Conservation (phyloP, 2,113 vertebrate species). For the Salvator merianae region DNA sequence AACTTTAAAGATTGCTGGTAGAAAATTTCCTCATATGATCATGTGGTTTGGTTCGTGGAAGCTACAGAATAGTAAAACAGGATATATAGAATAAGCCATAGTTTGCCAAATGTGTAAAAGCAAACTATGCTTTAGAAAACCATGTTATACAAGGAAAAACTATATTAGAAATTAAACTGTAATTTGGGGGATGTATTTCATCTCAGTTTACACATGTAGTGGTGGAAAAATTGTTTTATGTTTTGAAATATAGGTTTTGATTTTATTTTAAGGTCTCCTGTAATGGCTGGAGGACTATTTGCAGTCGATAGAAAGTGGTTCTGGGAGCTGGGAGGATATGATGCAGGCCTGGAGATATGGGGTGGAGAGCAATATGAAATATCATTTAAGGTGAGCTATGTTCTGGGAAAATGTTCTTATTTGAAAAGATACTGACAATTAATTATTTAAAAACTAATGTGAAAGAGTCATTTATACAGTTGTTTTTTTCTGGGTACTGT, state of each 20-base stretch:
- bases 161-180: constrained; percentile 32
- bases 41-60: too few relatives aligned
- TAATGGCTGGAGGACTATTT: constrained; percentile 98
- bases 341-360: constrained; percentile 87
- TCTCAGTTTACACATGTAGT: background rate
- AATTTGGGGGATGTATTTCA: background rate
- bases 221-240: constrained; percentile 44
- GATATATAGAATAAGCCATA: too few relatives aligned
- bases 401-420: constrained; percentile 48
- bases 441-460: constrained; percentile 20
- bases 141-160: too few relatives aligned
- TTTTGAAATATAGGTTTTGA: constrained; percentile 63
- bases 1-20: background rate
- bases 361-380: constrained; percentile 89
- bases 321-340: constrained; percentile 86
- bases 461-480: constrained; percentile 40
- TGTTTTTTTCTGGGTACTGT: constrained; percentile 33
- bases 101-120: too few relatives aligned
- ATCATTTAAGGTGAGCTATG: constrained; percentile 84
- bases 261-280: constrained; percentile 86
- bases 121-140: too few relatives aligned
- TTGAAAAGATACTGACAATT: constrained; percentile 27
- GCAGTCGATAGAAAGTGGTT: constrained; percentile 98
- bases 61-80: too few relatives aligned
- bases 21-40: background rate